These are phyloP conservation scores for Ctenopoma kingsleyae DNA, from an alignment of 2,797 vertebrate species.

Conservation along the genomic window DNA sequence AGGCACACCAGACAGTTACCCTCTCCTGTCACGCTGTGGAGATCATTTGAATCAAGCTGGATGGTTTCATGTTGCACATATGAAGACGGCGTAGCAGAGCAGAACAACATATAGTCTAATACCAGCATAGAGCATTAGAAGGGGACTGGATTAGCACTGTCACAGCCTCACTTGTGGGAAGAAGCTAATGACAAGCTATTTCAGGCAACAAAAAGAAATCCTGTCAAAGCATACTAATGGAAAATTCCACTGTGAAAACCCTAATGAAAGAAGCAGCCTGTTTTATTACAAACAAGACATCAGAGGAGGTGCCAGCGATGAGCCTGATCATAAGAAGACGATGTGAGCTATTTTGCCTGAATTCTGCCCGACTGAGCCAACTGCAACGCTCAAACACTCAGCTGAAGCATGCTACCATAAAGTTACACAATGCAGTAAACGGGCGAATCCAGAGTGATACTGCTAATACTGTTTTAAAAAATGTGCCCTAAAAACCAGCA, in stretches of 20 bases:
- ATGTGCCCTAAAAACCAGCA: no score
- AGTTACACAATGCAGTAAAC: no score
- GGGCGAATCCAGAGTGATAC: no score
- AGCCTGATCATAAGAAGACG: no score
- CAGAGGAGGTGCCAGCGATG: no score
- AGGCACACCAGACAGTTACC: not conserved
- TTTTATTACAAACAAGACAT: not conserved
- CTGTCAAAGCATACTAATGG: conserved; percentile 39
- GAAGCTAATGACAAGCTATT: conserved; percentile 50
- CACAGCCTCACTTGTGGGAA: conserved; percentile 21
- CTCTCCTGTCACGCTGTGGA: not conserved
- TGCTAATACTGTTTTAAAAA: no score
- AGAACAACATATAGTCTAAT: conserved; percentile 17
- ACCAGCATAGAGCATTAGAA: conserved; percentile 34
- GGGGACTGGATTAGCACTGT: conserved; percentile 60
- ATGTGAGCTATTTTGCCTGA: no score
- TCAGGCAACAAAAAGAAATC: conserved; percentile 59
- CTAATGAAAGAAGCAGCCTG: not conserved
- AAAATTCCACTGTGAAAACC: conserved; percentile 23
- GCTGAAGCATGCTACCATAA: no score
- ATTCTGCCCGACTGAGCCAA: no score
- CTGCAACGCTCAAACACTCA: no score
- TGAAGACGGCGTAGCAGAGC: not conserved
- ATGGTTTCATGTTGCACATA: not conserved
- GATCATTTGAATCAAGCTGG: not conserved